Base-by-base conservation (phyloP, 2,888 invertebrate genomes). In the Mimumesa dahlbomi region DNA sequence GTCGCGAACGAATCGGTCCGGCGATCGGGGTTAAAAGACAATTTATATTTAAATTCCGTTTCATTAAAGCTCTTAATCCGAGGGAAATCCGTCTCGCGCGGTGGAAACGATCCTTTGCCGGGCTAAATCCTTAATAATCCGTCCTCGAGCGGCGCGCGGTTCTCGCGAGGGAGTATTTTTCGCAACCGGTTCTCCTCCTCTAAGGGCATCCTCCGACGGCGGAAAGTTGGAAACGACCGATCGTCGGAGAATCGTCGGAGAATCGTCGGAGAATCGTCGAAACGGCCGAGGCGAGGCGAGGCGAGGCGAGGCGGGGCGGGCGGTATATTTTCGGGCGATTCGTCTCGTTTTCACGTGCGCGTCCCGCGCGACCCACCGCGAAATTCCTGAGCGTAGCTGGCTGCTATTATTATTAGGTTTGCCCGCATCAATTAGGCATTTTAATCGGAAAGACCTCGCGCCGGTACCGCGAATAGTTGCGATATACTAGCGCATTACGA, bases 351-450 rank as follows among this genome's bases (percentile, higher is more conserved):
- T 57, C 49, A 38, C 54, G 53, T 7, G 2, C n/a, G 11, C 14
- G 25, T n/a, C n/a, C n/a, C n/a, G n/a, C n/a, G 13, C 45, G 11
- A 16, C 2, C 36, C 40, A 22, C 38, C 52, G 57, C 54, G 63
- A 69, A 64, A 77, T 66, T 73, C 67, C 54, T 22, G 34, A 59
- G 58, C 42, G 46, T 22, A 45, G 22, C 56, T 58, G n/a, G n/a
- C n/a, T n/a, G n/a, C n/a, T n/a, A n/a, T n/a, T n/a, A 45, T 50
- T 66, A 57, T 72, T 72, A 64, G 74, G 69, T 71, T 66, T 45
- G 62, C 77, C 81, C 77, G 81, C 80, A 80, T 80, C 78, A 77
- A 80, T 80, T 80, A 75, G 72, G 73, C 73, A 73, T 78, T 80
- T 80, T 77, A 77, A 80, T 80, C 81, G 80, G 70, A 72, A 80